A percentile compares a stretch with the other conserved stretches of the same genome.
Evolutionary conservation across 2,113 vertebrate genomes (phyloP).

Genomic region (Tangachromis dhanisi): DNA sequence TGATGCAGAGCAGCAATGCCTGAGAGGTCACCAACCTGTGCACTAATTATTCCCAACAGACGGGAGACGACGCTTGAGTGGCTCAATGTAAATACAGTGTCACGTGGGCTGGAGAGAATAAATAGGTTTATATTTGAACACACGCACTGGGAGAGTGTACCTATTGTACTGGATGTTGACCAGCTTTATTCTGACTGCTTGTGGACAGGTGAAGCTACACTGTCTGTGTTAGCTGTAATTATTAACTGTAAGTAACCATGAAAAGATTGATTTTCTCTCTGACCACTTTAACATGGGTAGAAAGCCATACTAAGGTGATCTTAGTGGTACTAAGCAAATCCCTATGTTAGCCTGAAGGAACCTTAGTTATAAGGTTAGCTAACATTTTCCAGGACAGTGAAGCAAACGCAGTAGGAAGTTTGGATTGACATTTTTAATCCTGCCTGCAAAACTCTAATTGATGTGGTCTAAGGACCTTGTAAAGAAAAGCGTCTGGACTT

Average conservation of each 20-base stretch:
- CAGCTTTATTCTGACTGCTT: neutral
- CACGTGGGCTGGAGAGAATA: constrained; percentile 8
- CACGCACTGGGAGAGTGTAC: neutral
- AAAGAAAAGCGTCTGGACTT: neutral
- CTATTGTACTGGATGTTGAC: neutral
- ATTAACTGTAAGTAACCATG: neutral
- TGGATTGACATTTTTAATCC: neutral
- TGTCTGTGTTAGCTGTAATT: neutral
- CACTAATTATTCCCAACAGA: constrained; percentile 52
- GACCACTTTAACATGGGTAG: neutral
- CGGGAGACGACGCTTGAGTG: constrained; percentile 15
- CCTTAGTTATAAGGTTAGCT: neutral
- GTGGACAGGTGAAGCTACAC: neutral
- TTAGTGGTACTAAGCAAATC: neutral
- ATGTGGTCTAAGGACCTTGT: neutral
- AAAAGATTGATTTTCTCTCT: neutral
- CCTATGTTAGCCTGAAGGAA: neutral
- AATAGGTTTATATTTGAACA: constrained; percentile 1
- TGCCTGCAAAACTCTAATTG: neutral
- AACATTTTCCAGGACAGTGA: neutral
- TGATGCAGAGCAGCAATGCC: neutral
- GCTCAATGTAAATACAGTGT: constrained; percentile 42
- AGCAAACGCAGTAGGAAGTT: neutral
- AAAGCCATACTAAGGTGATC: neutral
- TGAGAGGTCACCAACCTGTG: constrained; percentile 50